Base-by-base conservation (phyloP, 2,888 invertebrate genomes). In the Brenthis daphne region DNA sequence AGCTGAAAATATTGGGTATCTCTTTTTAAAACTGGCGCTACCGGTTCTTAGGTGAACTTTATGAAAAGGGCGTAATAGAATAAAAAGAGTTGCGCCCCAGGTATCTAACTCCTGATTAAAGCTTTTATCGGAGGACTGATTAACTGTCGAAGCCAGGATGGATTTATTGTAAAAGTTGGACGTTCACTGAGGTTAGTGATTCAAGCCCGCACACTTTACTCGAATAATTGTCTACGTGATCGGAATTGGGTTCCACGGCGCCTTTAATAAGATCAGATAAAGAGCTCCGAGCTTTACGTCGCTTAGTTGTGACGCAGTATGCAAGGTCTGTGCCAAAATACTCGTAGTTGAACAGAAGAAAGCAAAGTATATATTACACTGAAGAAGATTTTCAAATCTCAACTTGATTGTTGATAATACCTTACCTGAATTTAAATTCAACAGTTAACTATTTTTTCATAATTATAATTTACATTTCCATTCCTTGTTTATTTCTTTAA, bases 211-310 rank as follows among this genome's bases (percentile, higher is more conserved):
- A 87, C 91, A 89, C 92, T 91, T 89, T 87, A 89, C 87, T 87
- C 88, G 90, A 89, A 92, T 92, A 92, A 92, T 92, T 92, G 92
- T 91, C 90, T 91, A 92, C 92, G 92, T 92, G 92, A 88, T 89
- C 86, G 86, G 91, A 92, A 92, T 92, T 82, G 81, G 80, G 85
- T 84, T 85, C 86, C 83, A 82, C 80, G 80, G 80, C 82, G 83
- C 81, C 81, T 88, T 90, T 90, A 91, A 90, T 92, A 90, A 90
- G 86, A 88, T 88, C 86, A 85, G 89, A 91, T 90, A 89, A 86
- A 77, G 77, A 76, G 69, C 74, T 77, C 67, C 68, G 70, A 72
- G 73, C 73, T 75, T 73, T 73, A 73, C 64, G 64, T 73, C 73
- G 72, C 64, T 71, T 55, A 60, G 58, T 63, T 63, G 65, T 58